These are phyloP conservation scores for Gambusia affinis DNA, from an alignment of 2,113 vertebrate species.

Conservation along the genomic window DNA sequence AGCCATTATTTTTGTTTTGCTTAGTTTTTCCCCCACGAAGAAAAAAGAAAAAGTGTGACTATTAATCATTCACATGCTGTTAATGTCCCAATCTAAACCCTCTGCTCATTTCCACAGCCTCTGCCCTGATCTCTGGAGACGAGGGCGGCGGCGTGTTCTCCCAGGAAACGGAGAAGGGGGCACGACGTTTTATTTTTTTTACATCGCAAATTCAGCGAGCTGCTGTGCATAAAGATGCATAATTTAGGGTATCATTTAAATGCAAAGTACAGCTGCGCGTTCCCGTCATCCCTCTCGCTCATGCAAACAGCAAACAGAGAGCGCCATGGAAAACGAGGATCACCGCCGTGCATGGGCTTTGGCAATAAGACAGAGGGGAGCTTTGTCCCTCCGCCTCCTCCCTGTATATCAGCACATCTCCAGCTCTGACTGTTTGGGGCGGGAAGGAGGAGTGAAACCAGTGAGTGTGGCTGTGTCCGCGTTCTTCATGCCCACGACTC, in stretches of 20 bases:
- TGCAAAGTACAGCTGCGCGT: conserved; percentile 59
- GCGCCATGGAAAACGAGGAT: conserved; percentile 49
- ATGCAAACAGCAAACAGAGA: conserved; percentile 54
- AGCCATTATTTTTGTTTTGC: too few species aligned
- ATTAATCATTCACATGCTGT: not conserved
- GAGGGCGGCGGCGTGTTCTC: conserved; percentile 9
- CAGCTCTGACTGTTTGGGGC: conserved; percentile 47
- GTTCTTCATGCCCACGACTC: conserved; percentile 21
- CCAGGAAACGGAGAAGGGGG: conserved; percentile 43
- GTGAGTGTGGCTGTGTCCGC: conserved; percentile 29
- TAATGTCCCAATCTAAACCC: not conserved
- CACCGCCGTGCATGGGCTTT: conserved; percentile 65
- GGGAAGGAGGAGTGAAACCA: conserved; percentile 17
- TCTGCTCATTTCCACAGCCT: not conserved
- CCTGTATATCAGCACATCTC: conserved; percentile 58
- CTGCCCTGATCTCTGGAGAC: not conserved
- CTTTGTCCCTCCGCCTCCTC: conserved; percentile 70
- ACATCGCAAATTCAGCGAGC: conserved; percentile 47
- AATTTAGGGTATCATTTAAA: conserved; percentile 64
- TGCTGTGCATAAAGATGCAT: conserved; percentile 57
- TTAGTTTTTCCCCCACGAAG: not conserved
- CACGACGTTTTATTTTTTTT: conserved; percentile 43
- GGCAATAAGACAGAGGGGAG: conserved; percentile 61
- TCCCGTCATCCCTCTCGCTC: not conserved
- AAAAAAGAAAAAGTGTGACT: not conserved